Base-by-base conservation (phyloP, 2,113 vertebrate genomes). In the Glareola pratincola region DNA sequence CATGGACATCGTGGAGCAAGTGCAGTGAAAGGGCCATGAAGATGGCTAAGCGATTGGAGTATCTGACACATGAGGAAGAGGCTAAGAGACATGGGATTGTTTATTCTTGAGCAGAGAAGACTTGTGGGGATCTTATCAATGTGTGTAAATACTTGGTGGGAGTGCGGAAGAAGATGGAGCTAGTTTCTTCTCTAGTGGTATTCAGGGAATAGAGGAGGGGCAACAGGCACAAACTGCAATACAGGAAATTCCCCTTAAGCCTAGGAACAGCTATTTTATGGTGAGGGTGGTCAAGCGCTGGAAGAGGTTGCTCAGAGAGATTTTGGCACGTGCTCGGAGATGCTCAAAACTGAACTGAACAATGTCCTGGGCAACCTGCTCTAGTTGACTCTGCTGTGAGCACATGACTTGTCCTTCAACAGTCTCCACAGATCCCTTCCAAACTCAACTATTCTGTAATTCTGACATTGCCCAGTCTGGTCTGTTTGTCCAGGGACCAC, bases 1-100 rank as follows among this genome's bases (percentile, higher is more conserved):
- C 3, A 2, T 26, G 27, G 21, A 12, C 51, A 14, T n/a, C 1
- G 2, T 39, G 34, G 12, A 76, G 23, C 2, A 1, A 50, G 30
- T 59, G 53, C 20, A 36, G 53, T 7, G 1, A 47, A 67, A 69
- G 15, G 21, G 63, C 13, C 13, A 6, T 43, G 9, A 62, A 77
- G 23, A 16, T 59, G 68, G 23, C 43, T 36, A 34, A 22, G 32
- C 32, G 30, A 21, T 30, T 41, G 29, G 57, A 56, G 41, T 12
- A n/a, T n/a, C 20, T 80, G n/a, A 16, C 20, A 10, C 6, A 8
- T 1, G 14, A 62, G 20, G 9, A 60, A 60, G 12, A 53, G 34
- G 22, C 18, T 20, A 13, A 56, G 51, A 45, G 27, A 29, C 0
- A 1, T 29, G 21, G 37, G 12, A 29, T 23, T 37, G 14, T 51